phyloP scores from a whole-genome alignment of 2,113 vertebrate species.

The Stigmatopora argus region DNA sequence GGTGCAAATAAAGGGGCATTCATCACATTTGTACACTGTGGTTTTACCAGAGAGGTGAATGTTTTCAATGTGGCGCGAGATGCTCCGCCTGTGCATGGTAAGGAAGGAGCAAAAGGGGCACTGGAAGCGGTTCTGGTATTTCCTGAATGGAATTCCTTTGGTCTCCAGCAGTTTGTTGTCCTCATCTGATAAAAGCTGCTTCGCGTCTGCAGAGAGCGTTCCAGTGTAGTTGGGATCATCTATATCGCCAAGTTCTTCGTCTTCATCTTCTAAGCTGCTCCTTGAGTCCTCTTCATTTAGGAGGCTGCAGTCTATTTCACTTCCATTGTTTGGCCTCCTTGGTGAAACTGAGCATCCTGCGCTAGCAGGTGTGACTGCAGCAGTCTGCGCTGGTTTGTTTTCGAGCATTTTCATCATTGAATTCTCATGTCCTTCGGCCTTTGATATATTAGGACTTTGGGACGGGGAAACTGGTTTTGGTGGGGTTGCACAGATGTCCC shows the following conservation, averaged over 20 bases:
- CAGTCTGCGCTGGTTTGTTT: conserved; percentile 77
- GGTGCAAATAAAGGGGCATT: conserved; percentile 95
- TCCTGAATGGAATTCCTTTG: conserved; percentile 92
- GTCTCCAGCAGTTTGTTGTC: conserved; percentile 93
- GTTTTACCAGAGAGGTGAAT: conserved; percentile 94
- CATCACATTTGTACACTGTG: conserved; percentile 92
- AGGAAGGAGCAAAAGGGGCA: conserved; percentile 97
- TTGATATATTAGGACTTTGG: conserved; percentile 75
- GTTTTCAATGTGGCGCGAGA: conserved; percentile 96
- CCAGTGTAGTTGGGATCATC: conserved; percentile 86
- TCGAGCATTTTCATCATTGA: conserved; percentile 63
- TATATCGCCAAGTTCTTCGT: conserved; percentile 85
- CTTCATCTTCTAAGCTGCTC: conserved; percentile 89
- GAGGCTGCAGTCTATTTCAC: conserved; percentile 79
- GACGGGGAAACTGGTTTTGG: conserved; percentile 73
- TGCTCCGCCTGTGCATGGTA: conserved; percentile 92
- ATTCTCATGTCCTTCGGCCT: conserved; percentile 75
- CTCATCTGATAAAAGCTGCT: conserved; percentile 88
- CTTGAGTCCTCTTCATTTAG: conserved; percentile 79
- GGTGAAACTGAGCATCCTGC: conserved; percentile 82
- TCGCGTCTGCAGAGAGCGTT: conserved; percentile 78
- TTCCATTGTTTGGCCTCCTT: conserved; percentile 77
- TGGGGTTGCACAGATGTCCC: conserved; percentile 68
- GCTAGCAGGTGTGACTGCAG: conserved; percentile 81
- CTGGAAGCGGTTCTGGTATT: conserved; percentile 94